phyloP scores from a whole-genome alignment of 2,113 vertebrate species.

The Haemorhous mexicanus region DNA sequence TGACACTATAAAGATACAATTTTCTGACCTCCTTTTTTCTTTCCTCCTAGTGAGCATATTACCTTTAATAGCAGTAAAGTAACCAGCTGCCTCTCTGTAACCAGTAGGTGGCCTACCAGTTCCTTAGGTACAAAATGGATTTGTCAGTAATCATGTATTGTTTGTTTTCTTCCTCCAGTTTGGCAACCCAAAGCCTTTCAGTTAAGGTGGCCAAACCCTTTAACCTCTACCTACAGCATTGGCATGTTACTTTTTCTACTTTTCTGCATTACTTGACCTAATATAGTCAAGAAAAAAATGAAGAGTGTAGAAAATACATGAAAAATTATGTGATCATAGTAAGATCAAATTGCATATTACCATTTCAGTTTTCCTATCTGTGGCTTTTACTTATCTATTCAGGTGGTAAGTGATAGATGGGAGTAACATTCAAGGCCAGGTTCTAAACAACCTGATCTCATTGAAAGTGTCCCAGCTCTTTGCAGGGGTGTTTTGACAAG shows the following conservation, averaged over 20 bases:
- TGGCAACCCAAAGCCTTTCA: neutral
- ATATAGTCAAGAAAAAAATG: neutral
- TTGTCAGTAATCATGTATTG: neutral
- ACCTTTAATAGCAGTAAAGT: neutral
- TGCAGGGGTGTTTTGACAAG: accelerated
- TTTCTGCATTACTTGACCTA: neutral
- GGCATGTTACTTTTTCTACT: neutral
- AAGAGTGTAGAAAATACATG: neutral
- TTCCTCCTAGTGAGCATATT: neutral
- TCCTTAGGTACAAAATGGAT: neutral
- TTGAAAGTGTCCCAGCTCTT: neutral
- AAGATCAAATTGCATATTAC: neutral
- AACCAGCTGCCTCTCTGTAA: neutral
- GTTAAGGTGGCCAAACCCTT: neutral
- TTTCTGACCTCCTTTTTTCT: neutral
- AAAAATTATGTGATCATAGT: neutral
- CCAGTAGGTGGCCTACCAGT: neutral
- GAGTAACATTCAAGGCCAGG: neutral
- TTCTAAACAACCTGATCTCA: neutral
- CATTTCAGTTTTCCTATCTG: neutral
- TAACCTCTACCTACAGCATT: neutral
- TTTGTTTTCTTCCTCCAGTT: neutral
- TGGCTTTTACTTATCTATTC: neutral
- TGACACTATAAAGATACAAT: neutral
- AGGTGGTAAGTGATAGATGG: neutral